A percentile compares a stretch with the other conserved stretches of the same genome.
These are phyloP conservation scores for Cotesia chilonis DNA, from an alignment of 1,140 invertebrate genomes.

Conservation along the genomic window DNA sequence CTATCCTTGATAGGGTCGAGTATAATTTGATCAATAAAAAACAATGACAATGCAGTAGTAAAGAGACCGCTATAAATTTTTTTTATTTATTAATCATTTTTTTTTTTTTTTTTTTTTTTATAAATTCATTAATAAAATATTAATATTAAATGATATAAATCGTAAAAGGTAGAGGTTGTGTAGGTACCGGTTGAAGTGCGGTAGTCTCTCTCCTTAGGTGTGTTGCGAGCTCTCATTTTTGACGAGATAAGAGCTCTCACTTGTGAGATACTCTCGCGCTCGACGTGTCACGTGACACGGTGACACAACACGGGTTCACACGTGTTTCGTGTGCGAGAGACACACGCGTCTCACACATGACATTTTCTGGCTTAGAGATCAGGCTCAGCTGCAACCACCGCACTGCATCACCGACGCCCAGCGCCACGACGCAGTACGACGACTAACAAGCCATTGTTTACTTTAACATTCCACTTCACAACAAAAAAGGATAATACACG, in stretches of 20 bases:
- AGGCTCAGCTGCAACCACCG: constrained; percentile 61
- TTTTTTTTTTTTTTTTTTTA: constrained; percentile 36
- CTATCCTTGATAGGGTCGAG: constrained; percentile 16
- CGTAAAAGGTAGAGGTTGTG: constrained; percentile 57
- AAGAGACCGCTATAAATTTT: neutral
- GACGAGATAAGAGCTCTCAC: constrained; percentile 58
- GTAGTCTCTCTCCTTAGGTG: constrained; percentile 63
- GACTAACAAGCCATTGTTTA: constrained; percentile 62
- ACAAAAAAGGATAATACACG: constrained; percentile 53
- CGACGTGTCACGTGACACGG: constrained; percentile 53
- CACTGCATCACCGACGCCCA: constrained; percentile 65
- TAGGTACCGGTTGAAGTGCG: constrained; percentile 65
- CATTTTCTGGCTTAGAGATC: constrained; percentile 48
- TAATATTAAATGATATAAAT: no score
- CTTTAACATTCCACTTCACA: constrained; percentile 56
- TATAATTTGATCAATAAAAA: constrained; percentile 48
- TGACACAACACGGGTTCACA: constrained; percentile 55
- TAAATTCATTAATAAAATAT: constrained; percentile 39
- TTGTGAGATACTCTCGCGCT: constrained; percentile 43
- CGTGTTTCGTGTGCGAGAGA: constrained; percentile 38
- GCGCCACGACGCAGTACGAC: constrained; percentile 65
- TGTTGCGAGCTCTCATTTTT: constrained; percentile 55
- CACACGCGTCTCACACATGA: constrained; percentile 46
- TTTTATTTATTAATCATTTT: neutral
- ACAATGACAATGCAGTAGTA: constrained; percentile 16